Base-by-base conservation (phyloP, 1,140 invertebrate species). In the Pogonomyrmex barbatus region DNA sequence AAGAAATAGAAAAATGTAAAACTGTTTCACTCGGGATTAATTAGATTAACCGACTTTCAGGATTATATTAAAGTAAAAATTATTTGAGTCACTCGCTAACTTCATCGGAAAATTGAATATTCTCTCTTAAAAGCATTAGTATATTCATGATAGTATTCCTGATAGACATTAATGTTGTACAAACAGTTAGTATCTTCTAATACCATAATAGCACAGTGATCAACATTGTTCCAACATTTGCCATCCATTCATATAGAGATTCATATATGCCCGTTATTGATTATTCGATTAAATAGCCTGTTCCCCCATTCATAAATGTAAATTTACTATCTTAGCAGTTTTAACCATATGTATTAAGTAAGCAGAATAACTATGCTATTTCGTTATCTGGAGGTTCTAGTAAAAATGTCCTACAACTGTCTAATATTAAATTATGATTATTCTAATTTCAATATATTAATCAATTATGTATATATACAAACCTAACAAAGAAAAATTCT, bases 211-310 rank as follows among this genome's bases (percentile, higher is more conserved):
- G 12, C 9, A 5, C 10, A 70, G 63, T 45, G 24, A 12, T 56
- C n/a, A 45, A 70, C 50, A 42, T 81, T 70, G 10, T 42, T 79
- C 36, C 45, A 42, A 82, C 24, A 36, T 58, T 10, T 58, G 36
- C 52, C 10, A 75, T 47, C 17, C 42, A 60, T 73, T 82, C 73
- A 56, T 33, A 14, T 3, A 42, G 68, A 47, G 2, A 45, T 24
- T 82, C 30, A 30, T 42, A 17, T 47, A 56, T 12, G 33, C 36
- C 24, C 36, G 12, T 58, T 60, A 82, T 39, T 33, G 39, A 67
- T 58, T 68, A 47, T 24, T 68, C 24, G 36, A 82, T 82, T 58
- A 70, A 58, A 71, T 70, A 17, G 71, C 14, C 65, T 14, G 36
- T 81, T 33, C 30, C 54, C 17, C 6, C 2, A n/a, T 45, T 67